Evolutionary conservation across 1,140 invertebrate genomes (phyloP).

Genomic region (Cyrtorhinus lividipennis): DNA sequence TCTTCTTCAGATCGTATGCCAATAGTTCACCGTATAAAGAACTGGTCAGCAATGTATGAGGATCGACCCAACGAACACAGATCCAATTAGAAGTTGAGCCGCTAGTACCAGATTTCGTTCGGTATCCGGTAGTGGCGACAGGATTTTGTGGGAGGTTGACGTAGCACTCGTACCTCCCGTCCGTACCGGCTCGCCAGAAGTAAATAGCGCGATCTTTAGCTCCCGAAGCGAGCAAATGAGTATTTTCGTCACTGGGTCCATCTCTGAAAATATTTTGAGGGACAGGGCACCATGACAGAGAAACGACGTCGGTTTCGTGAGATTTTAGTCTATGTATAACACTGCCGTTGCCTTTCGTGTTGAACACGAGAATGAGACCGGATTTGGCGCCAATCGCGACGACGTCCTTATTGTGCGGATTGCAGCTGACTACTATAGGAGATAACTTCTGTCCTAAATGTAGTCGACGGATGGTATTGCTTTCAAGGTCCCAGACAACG

Average conservation of each 20-base stretch:
- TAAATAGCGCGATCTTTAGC: conserved; percentile 36
- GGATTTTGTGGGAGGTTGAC: conserved; percentile 27
- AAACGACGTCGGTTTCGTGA: conserved; percentile 53
- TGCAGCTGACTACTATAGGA: conserved; percentile 40
- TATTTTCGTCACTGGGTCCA: conserved; percentile 12
- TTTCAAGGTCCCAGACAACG: conserved; percentile 45
- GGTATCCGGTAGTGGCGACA: conserved; percentile 12
- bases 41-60: conserved; percentile 33
- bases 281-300: conserved; percentile 56
- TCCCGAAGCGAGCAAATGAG: conserved; percentile 36
- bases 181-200: conserved; percentile 39
- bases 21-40: conserved; percentile 37
- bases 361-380: conserved; percentile 45
- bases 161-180: conserved; percentile 35
- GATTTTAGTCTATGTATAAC: conserved; percentile 38
- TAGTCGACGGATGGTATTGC: conserved; percentile 34
- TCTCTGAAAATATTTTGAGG: conserved; percentile 34
- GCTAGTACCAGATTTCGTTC: conserved; percentile 10
- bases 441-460: conserved; percentile 35
- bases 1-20: conserved; percentile 32
- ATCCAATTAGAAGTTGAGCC: conserved; percentile 31
- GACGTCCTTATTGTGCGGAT: conserved; percentile 41
- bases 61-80: conserved; percentile 38
- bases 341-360: conserved; percentile 34
- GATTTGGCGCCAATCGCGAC: conserved; percentile 49